Evolutionary conservation across 2,113 vertebrate species (phyloP).

Genomic region (Muscicapa adusta): DNA sequence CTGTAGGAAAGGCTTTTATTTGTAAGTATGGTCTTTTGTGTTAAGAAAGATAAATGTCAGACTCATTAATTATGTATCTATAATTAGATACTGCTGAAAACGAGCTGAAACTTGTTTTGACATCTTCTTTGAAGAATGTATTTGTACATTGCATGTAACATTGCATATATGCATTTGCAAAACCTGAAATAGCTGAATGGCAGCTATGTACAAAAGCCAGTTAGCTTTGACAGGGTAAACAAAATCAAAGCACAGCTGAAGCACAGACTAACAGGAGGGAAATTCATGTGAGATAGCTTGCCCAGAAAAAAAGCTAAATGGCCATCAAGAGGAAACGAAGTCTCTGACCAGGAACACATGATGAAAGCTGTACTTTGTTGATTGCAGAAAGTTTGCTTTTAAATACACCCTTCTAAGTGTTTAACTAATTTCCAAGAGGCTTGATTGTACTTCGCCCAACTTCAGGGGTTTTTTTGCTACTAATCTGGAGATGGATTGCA

Average conservation of each 20-base stretch:
- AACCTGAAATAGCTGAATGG: slow-evolving; percentile 38
- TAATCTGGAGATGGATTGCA: slow-evolving; percentile 47
- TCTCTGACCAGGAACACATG: slow-evolving; percentile 30
- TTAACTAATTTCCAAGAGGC: slow-evolving; percentile 54
- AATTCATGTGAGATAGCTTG: slow-evolving; percentile 6
- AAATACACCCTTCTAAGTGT: slow-evolving; percentile 37
- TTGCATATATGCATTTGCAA: slow-evolving; percentile 49
- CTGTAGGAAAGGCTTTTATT: slow-evolving; percentile 15
- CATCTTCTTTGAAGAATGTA: slow-evolving; percentile 65
- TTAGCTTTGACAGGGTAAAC: slow-evolving; percentile 35
- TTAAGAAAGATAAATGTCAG: slow-evolving; percentile 63
- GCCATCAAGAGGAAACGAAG: slow-evolving; percentile 37
- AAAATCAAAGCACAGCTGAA: slow-evolving; percentile 47
- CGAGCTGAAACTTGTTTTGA: slow-evolving; percentile 64
- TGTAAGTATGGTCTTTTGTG: slow-evolving; percentile 47
- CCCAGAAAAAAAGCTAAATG: slow-evolving; percentile 24
- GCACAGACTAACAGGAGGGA: background rate
- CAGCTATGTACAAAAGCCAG: slow-evolving; percentile 28
- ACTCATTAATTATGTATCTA: slow-evolving; percentile 64
- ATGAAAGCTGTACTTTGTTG: slow-evolving; percentile 42
- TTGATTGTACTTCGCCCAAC: slow-evolving; percentile 9
- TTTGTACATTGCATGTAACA: slow-evolving; percentile 57
- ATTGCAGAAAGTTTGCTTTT: slow-evolving; percentile 55
- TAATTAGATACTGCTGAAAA: slow-evolving; percentile 64
- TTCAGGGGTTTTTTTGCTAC: background rate